Base-by-base conservation (phyloP, 2,888 invertebrate species). In the Mycogona germanica region DNA sequence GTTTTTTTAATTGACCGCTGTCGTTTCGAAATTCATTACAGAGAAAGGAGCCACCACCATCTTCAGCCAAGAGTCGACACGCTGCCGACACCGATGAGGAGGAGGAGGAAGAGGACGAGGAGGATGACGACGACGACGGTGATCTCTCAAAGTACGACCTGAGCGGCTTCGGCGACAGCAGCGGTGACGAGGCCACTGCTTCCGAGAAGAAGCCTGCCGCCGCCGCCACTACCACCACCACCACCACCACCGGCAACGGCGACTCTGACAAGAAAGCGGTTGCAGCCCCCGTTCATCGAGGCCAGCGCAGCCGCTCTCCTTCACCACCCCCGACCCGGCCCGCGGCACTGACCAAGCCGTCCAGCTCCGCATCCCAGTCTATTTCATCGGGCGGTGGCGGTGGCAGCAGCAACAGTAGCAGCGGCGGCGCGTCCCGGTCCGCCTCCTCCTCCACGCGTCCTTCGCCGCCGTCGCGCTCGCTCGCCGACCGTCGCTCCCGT, bases 111-210 rank as follows among this genome's bases (percentile, higher is more conserved):
- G 76, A 76, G 48, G 77, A 77, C 53, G 76, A 77, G 0, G 78
- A 78, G 0, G 79, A 78, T 6, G 68, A 67, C 7, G 68, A 68
- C 38, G 68, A 67, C 58, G 68, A 76, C 58, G 82, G 76, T 12
- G 84, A 86, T 68, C 73, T 85, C 46, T 81, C 84, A 25, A 85
- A 85, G 67, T 87, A 86, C 67, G 83, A 84, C 66, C 72, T 86
- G 41, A 70, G 67, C 60, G 72, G 67, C 50, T 83, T 82, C 79
- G 82, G 81, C 56, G 80, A 79, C 57, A 78, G 76, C 44, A 78
- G 75, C 55, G 69, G 40, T 75, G 68, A 4, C 76, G 77, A 55
- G 76, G 64, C 44, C 14, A 21, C 25, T 46, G 23, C 19, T 40
- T 40, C 40, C 6, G 40, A 40, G 40, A 40, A 40, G 40, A 40